Base-by-base conservation (phyloP, 2,888 invertebrate species). In the Sicus ferrugineus region DNA sequence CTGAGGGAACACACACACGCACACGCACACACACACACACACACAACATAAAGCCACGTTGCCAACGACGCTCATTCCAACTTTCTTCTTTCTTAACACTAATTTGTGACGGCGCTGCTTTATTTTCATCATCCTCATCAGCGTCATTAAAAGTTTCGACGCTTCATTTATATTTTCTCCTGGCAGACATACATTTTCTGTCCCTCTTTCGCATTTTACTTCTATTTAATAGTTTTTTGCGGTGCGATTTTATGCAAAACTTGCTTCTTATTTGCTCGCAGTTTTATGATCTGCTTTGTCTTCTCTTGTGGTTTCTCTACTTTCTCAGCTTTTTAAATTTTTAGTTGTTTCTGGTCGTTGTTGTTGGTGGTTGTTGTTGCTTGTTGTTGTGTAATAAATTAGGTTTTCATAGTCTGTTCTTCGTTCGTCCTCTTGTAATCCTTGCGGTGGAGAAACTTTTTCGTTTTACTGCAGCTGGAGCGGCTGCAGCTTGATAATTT, bases 71-170 rank as follows among this genome's bases (percentile, higher is more conserved):
- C n/a, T n/a, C n/a, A n/a, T n/a, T n/a, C n/a, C n/a, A n/a, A n/a
- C n/a, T n/a, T n/a, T 42, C 42, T 14, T 4, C 9, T 42, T 42
- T 42, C 42, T 42, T 4, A 4, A 42, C 42, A n/a, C n/a, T 2
- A n/a, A 7, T n/a, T 42, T 42, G 14, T n/a, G n/a, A 42, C 42
- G 4, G 42, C 11, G 42, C 14, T 42, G 75, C 80, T 26, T 23
- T 78, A n/a, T 76, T 80, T 80, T 78, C 80, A 78, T 78, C 80
- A 76, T 77, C 77, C 79, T 78, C 80, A 78, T 80, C 78, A 79
- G 78, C 80, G 80, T 78, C 78, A 78, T 78, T 78, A 78, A 78
- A 78, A 78, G 75, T 78, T 78, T 77, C 28, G 23, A n/a, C 42
- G 62, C 62, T 46, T 62, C 46, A 19, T 61, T 42, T 42, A 4